These are phyloP conservation scores for Cricetomys ansorgei DNA, from an alignment of 2,113 vertebrate species.

Conservation along the genomic window DNA sequence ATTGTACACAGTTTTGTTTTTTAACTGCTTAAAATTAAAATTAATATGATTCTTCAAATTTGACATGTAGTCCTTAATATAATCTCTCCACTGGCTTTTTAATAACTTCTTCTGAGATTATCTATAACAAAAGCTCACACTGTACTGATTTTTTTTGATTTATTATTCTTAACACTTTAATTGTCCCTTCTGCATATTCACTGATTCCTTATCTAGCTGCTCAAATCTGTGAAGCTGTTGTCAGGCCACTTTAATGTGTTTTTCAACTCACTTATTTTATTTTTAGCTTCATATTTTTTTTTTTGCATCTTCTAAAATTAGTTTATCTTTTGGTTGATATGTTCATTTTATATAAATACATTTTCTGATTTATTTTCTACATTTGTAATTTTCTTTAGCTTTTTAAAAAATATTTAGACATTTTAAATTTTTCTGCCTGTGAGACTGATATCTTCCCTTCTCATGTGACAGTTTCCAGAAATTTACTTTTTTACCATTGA, in stretches of 20 bases:
- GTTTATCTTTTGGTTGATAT: background rate
- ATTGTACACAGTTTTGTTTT: background rate
- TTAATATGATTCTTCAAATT: background rate
- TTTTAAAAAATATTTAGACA: background rate
- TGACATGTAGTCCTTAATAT: background rate
- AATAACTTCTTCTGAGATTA: background rate
- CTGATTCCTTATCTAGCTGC: background rate
- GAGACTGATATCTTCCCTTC: background rate
- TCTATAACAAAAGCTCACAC: background rate
- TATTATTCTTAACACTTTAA: background rate
- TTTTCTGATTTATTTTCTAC: background rate
- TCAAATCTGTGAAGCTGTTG: background rate
- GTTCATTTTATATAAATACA: background rate
- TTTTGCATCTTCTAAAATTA: background rate
- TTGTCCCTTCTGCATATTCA: background rate
- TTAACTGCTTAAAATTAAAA: background rate
- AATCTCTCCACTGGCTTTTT: background rate
- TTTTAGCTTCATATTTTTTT: background rate
- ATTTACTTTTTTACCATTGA: background rate
- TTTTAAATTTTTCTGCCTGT: background rate
- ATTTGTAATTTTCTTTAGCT: background rate
- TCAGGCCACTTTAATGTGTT: background rate
- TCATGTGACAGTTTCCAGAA: background rate
- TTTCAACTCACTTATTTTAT: background rate
- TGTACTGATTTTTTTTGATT: background rate